Base-by-base conservation (phyloP, 2,113 vertebrate species). In the Galemys pyrenaicus region DNA sequence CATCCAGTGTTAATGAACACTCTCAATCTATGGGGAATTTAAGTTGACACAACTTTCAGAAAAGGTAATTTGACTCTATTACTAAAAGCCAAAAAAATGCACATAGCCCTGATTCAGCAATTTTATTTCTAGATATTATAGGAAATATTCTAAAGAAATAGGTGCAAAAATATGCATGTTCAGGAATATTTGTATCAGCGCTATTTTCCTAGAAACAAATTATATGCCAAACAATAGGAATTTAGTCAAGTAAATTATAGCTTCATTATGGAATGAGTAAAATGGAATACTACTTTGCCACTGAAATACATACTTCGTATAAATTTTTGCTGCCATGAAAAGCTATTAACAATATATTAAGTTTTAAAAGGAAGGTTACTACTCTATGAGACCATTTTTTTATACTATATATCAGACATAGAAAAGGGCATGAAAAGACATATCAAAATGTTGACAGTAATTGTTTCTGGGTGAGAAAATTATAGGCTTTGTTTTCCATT, bases 181-280 rank as follows among this genome's bases (percentile, higher is more conserved):
- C 22, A 87, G 60, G 30, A 93, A 92, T 83, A 87, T 41, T 93
- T 92, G 67, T 73, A 54, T 93, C 26, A n/a, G 32, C 67, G 60
- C 8, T 83, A 41, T 83, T 94, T 93, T 95, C 92, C 89, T 94
- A 94, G 44, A 94, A 82, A 95, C 37, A 95, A 94, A 80, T 73
- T 95, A 90, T 88, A 75, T 84, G 60, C 7, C 65, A 93, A 92
- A 86, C 51, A 92, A 90, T 64, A 68, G 35, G 32, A 92, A 95
- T 56, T 51, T 87, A 20, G 58, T 93, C 96, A 92, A 94, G 92
- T 90, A 95, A 92, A 83, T 46, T 75, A 89, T 2, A 86, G 58
- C 37, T 91, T 93, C 80, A 62, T 87, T 67, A 91, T 54, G 44
- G 77, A 73, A 46, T 86, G 24, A 85, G 41, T 64, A 86, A 84